Conservation (phyloP, 2,113 vertebrate species). For the Platycercus adscitus region DNA sequence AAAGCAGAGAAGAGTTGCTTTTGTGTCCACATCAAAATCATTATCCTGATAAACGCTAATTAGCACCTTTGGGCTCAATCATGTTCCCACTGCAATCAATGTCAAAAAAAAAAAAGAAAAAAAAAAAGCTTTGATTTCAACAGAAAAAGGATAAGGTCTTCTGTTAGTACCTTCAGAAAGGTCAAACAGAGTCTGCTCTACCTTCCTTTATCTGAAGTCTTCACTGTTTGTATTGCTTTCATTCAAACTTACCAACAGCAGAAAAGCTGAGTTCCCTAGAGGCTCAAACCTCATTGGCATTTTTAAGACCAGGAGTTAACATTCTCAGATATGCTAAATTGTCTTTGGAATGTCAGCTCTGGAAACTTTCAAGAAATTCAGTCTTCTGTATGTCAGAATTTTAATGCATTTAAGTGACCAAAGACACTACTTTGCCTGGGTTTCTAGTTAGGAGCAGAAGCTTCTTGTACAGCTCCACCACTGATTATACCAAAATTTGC, state of each 20-base stretch:
- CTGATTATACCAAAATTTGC: background rate
- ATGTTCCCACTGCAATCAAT: background rate
- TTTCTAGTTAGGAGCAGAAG: background rate
- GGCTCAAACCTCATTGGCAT: background rate
- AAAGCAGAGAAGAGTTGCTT: slow-evolving; percentile 8
- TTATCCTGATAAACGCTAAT: slow-evolving; percentile 37
- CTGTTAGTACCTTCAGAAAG: background rate
- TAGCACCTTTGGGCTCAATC: slow-evolving; percentile 48
- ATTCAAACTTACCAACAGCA: background rate
- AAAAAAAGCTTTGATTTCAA: slow-evolving; percentile 14
- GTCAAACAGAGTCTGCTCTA: background rate
- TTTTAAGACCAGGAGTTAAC: background rate
- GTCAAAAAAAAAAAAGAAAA: background rate
- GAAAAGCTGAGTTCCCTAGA: background rate
- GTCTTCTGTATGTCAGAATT: background rate
- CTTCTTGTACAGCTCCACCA: background rate
- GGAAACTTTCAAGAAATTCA: background rate
- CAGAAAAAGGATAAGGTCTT: background rate
- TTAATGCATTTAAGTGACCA: background rate
- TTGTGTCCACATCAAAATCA: slow-evolving; percentile 43
- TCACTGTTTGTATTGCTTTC: background rate
- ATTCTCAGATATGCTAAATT: background rate
- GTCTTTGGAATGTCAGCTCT: background rate
- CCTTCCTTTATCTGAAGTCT: background rate
- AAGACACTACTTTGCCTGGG: background rate